These are phyloP conservation scores for Anas capensis DNA, from an alignment of 2,797 vertebrate genomes.

Conservation along the genomic window DNA sequence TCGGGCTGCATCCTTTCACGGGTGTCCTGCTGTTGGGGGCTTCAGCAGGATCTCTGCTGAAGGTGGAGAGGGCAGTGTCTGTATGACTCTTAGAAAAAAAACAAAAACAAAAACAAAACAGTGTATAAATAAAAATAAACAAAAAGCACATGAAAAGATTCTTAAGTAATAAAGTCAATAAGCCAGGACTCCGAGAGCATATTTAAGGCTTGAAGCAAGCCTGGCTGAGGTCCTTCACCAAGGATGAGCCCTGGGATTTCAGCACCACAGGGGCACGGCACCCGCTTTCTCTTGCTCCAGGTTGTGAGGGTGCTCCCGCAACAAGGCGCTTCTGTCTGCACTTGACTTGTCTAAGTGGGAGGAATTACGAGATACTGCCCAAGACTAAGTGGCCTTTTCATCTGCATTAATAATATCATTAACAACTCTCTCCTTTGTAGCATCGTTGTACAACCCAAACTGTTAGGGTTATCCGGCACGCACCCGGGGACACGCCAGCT, in stretches of 20 bases:
- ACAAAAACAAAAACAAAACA: too few species aligned
- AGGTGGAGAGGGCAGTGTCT: too few species aligned
- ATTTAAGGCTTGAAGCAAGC: background rate
- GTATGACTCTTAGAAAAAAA: too few species aligned
- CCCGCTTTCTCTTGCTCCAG: background rate
- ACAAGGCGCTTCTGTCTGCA: background rate
- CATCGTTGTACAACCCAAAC: rapidly evolving
- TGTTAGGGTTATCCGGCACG: background rate
- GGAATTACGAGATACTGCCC: background rate
- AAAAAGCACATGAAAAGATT: background rate
- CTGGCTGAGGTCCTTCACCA: background rate
- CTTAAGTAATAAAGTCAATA: background rate
- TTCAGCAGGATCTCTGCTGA: rapidly evolving
- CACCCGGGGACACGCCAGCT: rapidly evolving
- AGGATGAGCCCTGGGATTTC: background rate
- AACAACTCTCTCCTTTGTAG: background rate
- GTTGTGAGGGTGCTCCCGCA: rapidly evolving
- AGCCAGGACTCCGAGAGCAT: background rate
- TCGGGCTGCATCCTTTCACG: too few species aligned
- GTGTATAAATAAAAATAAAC: too few species aligned
- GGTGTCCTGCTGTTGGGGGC: too few species aligned
- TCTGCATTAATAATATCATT: background rate
- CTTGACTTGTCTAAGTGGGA: background rate
- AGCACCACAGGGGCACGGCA: background rate
- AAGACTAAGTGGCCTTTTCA: background rate